These are phyloP conservation scores for Kryptopterus vitreolus DNA, from an alignment of 2,797 vertebrate species.

Conservation along the genomic window DNA sequence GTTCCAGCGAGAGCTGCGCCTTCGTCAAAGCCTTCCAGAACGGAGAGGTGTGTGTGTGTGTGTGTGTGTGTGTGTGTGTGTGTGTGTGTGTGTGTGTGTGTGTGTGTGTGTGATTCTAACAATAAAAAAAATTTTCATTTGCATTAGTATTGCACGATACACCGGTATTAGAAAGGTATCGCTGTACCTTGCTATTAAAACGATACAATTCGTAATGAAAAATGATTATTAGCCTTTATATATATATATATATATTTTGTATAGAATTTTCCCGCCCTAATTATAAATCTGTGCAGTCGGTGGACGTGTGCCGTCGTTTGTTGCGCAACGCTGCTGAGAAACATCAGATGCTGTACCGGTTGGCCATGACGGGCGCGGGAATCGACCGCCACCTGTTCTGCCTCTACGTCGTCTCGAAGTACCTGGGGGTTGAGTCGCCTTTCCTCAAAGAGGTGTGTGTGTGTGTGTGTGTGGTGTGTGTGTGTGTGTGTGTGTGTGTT, in stretches of 20 bases:
- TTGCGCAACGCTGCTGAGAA: slow-evolving; percentile 78
- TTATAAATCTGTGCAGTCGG: slow-evolving; percentile 57
- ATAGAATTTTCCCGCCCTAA: too few species aligned
- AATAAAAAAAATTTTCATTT: too few species aligned
- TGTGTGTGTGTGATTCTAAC: too few species aligned
- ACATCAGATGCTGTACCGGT: slow-evolving; percentile 81
- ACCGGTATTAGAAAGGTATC: too few species aligned
- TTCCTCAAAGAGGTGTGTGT: slow-evolving; percentile 84
- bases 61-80: too few species aligned
- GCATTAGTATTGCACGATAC: too few species aligned
- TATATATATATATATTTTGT: too few species aligned
- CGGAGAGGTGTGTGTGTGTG: slow-evolving; percentile 65
- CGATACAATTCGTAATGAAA: too few species aligned
- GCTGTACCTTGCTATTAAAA: too few species aligned
- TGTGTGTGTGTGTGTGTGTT: slow-evolving; percentile 18
- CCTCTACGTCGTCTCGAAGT: slow-evolving; percentile 84
- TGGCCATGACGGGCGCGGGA: slow-evolving; percentile 85
- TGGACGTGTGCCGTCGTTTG: slow-evolving; percentile 72
- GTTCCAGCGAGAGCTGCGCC: slow-evolving; percentile 76
- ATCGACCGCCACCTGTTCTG: slow-evolving; percentile 90
- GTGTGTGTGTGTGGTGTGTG: background rate
- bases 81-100: too few species aligned
- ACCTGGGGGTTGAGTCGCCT: slow-evolving; percentile 82
- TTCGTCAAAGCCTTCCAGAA: slow-evolving; percentile 79
- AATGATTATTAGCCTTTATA: too few species aligned